Conservation (phyloP, 2,113 vertebrate genomes). For the Chaetodon auriga region DNA sequence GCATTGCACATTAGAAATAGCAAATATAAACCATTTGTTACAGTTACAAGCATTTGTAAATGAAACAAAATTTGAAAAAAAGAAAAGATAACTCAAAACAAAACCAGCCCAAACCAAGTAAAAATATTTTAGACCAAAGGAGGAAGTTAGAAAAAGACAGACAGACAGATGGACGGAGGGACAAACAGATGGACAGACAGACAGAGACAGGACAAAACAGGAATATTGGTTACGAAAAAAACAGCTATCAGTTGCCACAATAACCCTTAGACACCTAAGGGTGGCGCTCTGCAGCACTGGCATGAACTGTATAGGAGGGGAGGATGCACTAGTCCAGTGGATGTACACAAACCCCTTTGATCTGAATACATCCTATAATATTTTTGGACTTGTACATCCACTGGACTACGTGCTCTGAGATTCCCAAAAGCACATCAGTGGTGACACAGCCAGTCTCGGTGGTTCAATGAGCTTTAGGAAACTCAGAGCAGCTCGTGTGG, state of each 20-base stretch:
- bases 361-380: neutral
- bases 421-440: slow-evolving; percentile 43
- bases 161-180: slow-evolving; percentile 72
- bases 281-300: slow-evolving; percentile 41
- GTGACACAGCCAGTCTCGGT: slow-evolving; percentile 2
- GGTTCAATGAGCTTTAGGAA: slow-evolving; percentile 35
- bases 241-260: slow-evolving; percentile 65
- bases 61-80: slow-evolving; percentile 53
- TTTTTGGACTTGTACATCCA: slow-evolving; percentile 30
- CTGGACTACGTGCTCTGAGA: slow-evolving; percentile 56
- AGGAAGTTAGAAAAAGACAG: slow-evolving; percentile 75
- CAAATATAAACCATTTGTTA: slow-evolving; percentile 71
- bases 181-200: slow-evolving; percentile 74
- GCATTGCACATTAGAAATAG: slow-evolving; percentile 66
- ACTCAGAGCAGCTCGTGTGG: slow-evolving; percentile 39
- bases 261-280: slow-evolving; percentile 48
- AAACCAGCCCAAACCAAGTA: slow-evolving; percentile 68
- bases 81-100: slow-evolving; percentile 26
- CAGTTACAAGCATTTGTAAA: slow-evolving; percentile 72
- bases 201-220: slow-evolving; percentile 83
- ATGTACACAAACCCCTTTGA: slow-evolving; percentile 8
- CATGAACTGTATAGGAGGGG: slow-evolving; percentile 38
- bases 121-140: slow-evolving; percentile 67
- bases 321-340: slow-evolving; percentile 45
- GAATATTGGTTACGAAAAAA: slow-evolving; percentile 79